A percentile compares a stretch with the other conserved stretches of the same genome.
Evolutionary conservation across 2,113 vertebrate species (phyloP).

Genomic region (Hassar affinis): DNA sequence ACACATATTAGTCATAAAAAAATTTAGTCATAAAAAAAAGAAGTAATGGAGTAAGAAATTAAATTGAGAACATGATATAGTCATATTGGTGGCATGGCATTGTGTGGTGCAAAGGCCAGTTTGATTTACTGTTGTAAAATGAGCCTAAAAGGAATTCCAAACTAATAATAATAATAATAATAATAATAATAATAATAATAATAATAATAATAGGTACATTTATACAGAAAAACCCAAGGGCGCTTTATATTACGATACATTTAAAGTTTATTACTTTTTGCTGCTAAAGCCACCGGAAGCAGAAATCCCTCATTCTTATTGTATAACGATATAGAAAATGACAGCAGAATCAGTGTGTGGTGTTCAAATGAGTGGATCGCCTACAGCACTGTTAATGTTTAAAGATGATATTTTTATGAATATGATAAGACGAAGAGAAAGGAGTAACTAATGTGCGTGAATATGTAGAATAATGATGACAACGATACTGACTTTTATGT

Average conservation of each 20-base stretch:
- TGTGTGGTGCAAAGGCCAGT: too few species aligned
- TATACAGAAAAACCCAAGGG: too few species aligned
- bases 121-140: background rate
- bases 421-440: background rate
- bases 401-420: background rate
- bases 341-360: background rate
- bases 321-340: background rate
- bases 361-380: background rate
- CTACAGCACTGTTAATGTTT: background rate
- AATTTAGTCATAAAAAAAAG: too few species aligned
- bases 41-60: background rate
- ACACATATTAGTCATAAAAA: too few species aligned
- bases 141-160: background rate
- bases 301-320: background rate
- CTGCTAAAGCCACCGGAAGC: background rate
- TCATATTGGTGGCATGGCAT: too few species aligned
- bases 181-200: background rate
- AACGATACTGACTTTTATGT: constrained; percentile 25
- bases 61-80: too few species aligned
- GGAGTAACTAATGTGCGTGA: too few species aligned
- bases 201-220: background rate
- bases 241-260: too few species aligned
- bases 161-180: background rate
- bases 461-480: background rate
- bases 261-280: background rate